phyloP scores from a whole-genome alignment of 2,888 invertebrate genomes.

The Trissoscelio sp. region DNA sequence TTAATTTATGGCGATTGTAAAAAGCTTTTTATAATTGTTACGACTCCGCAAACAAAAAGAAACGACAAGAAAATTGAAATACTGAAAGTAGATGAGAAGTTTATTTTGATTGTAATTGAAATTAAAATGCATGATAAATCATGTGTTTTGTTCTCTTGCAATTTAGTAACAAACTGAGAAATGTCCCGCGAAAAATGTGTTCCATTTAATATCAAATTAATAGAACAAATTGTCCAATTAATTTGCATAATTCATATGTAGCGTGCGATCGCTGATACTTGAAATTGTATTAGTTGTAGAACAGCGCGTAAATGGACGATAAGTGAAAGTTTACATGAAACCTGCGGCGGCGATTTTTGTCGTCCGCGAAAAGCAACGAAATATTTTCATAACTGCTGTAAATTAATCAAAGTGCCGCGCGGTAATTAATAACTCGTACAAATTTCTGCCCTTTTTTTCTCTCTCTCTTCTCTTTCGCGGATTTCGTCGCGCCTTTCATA shows the following conservation, averaged over 20 bases:
- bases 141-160: no score
- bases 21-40: conserved; percentile 34
- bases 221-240: conserved; percentile 28
- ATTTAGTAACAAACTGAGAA: no score
- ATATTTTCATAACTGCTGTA: conserved; percentile 11
- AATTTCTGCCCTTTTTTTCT: background rate
- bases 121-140: no score
- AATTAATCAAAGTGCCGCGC: conserved; percentile 9
- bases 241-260: conserved; percentile 27
- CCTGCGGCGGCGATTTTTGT: conserved; percentile 26
- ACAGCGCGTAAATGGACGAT: conserved; percentile 15
- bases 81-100: background rate
- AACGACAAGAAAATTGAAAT: background rate
- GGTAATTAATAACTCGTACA: conserved; percentile 20
- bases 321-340: conserved; percentile 53
- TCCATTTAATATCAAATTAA: background rate
- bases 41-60: background rate
- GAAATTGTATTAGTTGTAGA: conserved; percentile 32
- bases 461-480: conserved; percentile 1
- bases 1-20: conserved; percentile 53
- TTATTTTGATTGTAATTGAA: background rate
- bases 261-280: conserved; percentile 14
- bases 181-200: background rate
- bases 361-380: background rate
- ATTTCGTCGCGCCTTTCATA: conserved; percentile 38